A percentile compares a stretch with the other conserved stretches of the same genome.
phyloP scores from a whole-genome alignment of 1,140 invertebrate genomes.

The Pemphigus obesinymphae region DNA sequence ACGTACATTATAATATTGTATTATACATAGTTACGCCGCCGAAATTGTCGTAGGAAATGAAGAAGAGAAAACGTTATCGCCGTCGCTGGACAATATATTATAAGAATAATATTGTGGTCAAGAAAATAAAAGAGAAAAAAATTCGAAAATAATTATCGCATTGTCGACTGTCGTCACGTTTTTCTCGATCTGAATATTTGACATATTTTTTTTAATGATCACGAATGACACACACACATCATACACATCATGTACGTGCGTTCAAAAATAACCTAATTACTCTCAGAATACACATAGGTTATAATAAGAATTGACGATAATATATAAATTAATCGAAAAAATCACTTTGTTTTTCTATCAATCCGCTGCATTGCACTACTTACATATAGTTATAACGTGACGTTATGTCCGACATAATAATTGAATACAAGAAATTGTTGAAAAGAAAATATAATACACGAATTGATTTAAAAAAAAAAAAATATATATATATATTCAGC shows the following conservation, averaged over 20 bases:
- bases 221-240: neutral
- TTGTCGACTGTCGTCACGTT: slow-evolving; percentile 3
- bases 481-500: too few relatives aligned
- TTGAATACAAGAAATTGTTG: too few relatives aligned
- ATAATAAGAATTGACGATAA: too few relatives aligned
- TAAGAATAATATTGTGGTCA: neutral
- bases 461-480: too few relatives aligned
- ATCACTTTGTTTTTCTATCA: neutral
- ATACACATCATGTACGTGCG: neutral
- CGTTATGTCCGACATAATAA: neutral
- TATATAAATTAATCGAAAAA: neutral
- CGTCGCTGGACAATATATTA: neutral
- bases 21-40: too few relatives aligned
- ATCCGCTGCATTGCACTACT: neutral
- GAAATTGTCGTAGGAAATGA: neutral
- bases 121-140: neutral
- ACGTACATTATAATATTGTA: too few relatives aligned
- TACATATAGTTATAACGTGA: neutral
- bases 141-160: slow-evolving; percentile 9
- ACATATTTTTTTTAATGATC: slow-evolving; percentile 26
- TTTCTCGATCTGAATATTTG: slow-evolving; percentile 28
- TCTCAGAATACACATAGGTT: too few relatives aligned
- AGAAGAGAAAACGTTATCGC: neutral
- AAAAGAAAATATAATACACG: too few relatives aligned
- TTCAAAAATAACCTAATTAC: slow-evolving; percentile 7